phyloP scores from a whole-genome alignment of 2,797 vertebrate genomes.

The Pterois miles region DNA sequence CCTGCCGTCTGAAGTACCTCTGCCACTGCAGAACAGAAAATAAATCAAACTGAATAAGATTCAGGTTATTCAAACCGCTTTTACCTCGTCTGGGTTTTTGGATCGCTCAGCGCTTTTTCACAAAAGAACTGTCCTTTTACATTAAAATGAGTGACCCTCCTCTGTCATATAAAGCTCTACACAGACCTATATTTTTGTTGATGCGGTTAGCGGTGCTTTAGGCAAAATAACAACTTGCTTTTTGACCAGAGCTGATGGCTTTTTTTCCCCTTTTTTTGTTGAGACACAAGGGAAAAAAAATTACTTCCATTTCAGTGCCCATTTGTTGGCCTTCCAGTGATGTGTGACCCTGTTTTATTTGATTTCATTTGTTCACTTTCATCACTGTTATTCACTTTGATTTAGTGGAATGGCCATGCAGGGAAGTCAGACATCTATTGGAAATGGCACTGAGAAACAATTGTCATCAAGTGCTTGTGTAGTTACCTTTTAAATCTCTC shows the following conservation, averaged over 20 bases:
- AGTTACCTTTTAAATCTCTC: slow-evolving; percentile 24
- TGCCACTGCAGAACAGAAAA: slow-evolving; percentile 33
- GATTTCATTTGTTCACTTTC: slow-evolving; percentile 87
- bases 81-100: slow-evolving; percentile 62
- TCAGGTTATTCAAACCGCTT: slow-evolving; percentile 66
- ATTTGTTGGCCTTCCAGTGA: slow-evolving; percentile 88
- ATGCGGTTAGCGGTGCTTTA: slow-evolving; percentile 80
- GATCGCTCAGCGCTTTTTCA: slow-evolving; percentile 82
- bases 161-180: slow-evolving; percentile 77
- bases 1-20: slow-evolving; percentile 46
- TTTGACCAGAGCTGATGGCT: slow-evolving; percentile 82
- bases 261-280: slow-evolving; percentile 75
- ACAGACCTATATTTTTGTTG: slow-evolving; percentile 80
- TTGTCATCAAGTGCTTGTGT: slow-evolving; percentile 52
- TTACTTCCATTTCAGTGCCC: slow-evolving; percentile 85
- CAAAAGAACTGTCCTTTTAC: slow-evolving; percentile 86
- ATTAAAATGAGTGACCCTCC: slow-evolving; percentile 83
- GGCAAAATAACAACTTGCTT: slow-evolving; percentile 86
- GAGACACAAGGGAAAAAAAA: slow-evolving; percentile 74
- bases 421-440: slow-evolving; percentile 71
- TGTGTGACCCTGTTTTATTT: slow-evolving; percentile 88
- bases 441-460: slow-evolving; percentile 70
- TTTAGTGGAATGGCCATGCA: slow-evolving; percentile 75
- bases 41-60: slow-evolving; percentile 75
- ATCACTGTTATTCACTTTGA: slow-evolving; percentile 83